Evolutionary conservation across 2,888 invertebrate species (phyloP).

Genomic region (Troglohyphantes excavatus): DNA sequence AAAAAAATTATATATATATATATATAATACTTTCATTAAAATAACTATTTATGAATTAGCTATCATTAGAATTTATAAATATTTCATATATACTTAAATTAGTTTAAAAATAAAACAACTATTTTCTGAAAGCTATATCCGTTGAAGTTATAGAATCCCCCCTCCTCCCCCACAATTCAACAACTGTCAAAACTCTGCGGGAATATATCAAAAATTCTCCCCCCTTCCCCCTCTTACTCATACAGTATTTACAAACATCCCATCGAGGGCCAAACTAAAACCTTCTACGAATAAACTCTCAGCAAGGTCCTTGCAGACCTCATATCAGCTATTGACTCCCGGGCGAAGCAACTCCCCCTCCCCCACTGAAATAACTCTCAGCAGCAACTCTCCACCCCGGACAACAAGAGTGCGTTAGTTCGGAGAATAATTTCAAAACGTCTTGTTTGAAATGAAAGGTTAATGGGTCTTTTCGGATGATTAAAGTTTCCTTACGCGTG

Average conservation of each 20-base stretch:
- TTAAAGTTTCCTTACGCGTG: constrained; percentile 41
- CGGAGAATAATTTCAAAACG: constrained; percentile 55
- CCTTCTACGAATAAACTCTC: background rate
- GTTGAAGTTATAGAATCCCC: too few relatives aligned
- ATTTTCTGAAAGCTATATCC: too few relatives aligned
- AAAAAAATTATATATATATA: too few relatives aligned
- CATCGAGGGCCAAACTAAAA: background rate
- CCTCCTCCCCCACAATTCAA: background rate
- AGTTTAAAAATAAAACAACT: too few relatives aligned
- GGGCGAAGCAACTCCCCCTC: background rate
- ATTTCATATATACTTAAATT: too few relatives aligned
- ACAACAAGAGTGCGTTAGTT: too few relatives aligned
- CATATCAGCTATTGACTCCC: constrained; percentile 5
- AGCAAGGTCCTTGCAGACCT: background rate
- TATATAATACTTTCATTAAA: too few relatives aligned
- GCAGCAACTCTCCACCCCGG: too few relatives aligned
- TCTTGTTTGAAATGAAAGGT: constrained; percentile 41
- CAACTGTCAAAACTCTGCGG: background rate
- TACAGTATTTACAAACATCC: background rate
- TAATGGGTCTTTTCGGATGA: constrained; percentile 46
- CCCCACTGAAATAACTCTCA: too few relatives aligned
- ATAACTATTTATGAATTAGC: too few relatives aligned
- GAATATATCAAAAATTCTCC: background rate
- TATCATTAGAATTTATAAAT: too few relatives aligned
- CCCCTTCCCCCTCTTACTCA: background rate